Evolutionary conservation across 2,888 invertebrate species (phyloP), one percentile per base, ranked within the genome.

Genomic region (Phorcus lineatus): DNA sequence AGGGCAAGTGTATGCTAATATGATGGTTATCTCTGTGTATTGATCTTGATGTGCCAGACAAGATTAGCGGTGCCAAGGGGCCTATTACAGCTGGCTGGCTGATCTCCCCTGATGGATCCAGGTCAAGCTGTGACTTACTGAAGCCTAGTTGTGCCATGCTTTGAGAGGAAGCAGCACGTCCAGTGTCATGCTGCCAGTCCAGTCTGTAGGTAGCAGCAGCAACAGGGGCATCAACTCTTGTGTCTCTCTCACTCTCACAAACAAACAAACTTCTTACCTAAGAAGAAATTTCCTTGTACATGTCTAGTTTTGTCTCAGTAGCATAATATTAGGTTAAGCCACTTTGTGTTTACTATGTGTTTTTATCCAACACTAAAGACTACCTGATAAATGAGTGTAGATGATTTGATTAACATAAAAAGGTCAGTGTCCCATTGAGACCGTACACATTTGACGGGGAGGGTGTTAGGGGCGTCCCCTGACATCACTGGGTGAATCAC

Each of bases 341-440:
- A 47, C 47, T 47, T 47, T 4, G 47, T 47, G 47, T 47, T 47
- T 11, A 47, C 47, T 11, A 13, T 47, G 47, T 47, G 11, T 13
- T 11, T 31, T 22, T n/a, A n/a, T 16, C 28, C 24, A 57, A 67
- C 67, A 36, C 19, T 36, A 70, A 19, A 11, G 36, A 19, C 70
- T 19, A 24, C 17, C 70, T 36, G 40, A 70, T 70, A 36, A 40
- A 70, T 36, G 70, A 40, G 40, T 17, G 70, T 36, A 70, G 70
- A 70, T 70, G 36, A 70, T 70, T 31, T 36, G 70, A 70, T 70
- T 70, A 70, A 17, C 70, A 36, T 70, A 24, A 40, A 70, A 70
- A 70, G 40, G 31, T 17, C 70, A 70, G 70, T 36, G 19, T n/a
- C 36, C 70, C 70, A 17, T 62, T 31, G 70, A 70, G 70, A 70